A percentile compares a stretch with the other conserved stretches of the same genome.
Evolutionary conservation across 2,113 vertebrate genomes (phyloP).

Genomic region (Leptocoma aspasia): DNA sequence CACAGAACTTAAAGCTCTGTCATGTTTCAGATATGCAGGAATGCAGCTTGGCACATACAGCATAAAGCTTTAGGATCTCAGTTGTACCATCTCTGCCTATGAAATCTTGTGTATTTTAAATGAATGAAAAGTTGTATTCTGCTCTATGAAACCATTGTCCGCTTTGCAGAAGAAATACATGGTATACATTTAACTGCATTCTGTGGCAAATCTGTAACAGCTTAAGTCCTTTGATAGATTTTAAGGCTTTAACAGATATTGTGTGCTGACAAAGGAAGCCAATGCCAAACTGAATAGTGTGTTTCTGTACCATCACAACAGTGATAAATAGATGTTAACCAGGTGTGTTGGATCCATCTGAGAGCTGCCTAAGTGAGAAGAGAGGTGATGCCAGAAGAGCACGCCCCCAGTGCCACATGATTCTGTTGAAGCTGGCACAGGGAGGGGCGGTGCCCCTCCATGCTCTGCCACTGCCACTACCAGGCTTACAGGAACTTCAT

Average conservation of each 20-base stretch:
- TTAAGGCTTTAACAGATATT: not conserved
- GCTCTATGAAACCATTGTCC: not conserved
- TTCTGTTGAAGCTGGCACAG: not conserved
- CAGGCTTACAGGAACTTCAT: not conserved
- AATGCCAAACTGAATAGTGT: not conserved
- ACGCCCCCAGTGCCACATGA: not conserved
- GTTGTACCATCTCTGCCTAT: not conserved
- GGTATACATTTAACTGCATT: not conserved
- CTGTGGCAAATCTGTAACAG: not conserved
- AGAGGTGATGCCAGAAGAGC: not conserved
- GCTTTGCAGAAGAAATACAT: not conserved
- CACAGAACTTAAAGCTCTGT: not conserved
- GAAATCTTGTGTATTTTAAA: not conserved
- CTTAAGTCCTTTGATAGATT: not conserved
- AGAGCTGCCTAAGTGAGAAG: not conserved
- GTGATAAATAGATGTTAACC: not conserved
- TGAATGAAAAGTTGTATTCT: not conserved
- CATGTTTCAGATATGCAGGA: not conserved
- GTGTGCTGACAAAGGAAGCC: not conserved
- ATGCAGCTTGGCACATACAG: not conserved
- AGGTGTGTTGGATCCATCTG: not conserved
- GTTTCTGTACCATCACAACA: not conserved
- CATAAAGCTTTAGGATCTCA: not conserved
- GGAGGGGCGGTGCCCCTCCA: accelerated
- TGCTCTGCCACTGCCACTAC: not conserved